These are phyloP conservation scores for Spongilla lacustris DNA, from an alignment of 37 sponge, comb jelly and placozoan species.

Conservation along the genomic window DNA sequence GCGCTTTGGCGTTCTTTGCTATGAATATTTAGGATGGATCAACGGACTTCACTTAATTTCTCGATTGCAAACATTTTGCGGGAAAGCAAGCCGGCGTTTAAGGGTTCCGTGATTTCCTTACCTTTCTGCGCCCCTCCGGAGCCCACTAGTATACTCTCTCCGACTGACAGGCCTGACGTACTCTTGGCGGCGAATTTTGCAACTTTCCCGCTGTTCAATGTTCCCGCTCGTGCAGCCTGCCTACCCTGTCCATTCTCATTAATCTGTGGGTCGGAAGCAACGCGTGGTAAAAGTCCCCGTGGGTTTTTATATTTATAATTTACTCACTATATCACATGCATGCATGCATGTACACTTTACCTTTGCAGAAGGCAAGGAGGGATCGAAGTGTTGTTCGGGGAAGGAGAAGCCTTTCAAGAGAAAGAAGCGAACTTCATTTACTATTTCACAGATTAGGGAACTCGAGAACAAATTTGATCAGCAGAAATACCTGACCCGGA, in stretches of 20 bases:
- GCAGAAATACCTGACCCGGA: constrained; percentile 74
- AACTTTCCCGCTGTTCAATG: not conserved
- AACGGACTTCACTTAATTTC: not conserved
- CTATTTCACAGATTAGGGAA: constrained; percentile 55
- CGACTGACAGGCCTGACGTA: not conserved
- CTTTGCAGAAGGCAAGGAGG: not conserved
- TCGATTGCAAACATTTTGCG: constrained; percentile 1
- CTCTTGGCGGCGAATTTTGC: not conserved
- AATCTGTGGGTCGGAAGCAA: not conserved
- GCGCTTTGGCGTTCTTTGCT: not conserved
- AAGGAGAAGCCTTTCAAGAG: constrained; percentile 17
- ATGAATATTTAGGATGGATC: not conserved
- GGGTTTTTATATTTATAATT: too few relatives aligned
- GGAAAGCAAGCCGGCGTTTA: not conserved
- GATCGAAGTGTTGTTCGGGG: not conserved
- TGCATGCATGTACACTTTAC: not conserved
- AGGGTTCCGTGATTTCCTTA: not conserved
- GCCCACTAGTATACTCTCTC: not conserved
- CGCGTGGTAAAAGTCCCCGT: not conserved
- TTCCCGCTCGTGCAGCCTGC: not conserved
- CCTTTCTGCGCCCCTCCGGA: not conserved
- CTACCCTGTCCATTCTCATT: not conserved
- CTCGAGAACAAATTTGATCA: constrained; percentile 55
- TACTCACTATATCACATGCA: too few relatives aligned
- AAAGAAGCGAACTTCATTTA: constrained; percentile 73